Percentiles rank a stretch among this genome's conserved stretches.
These are phyloP conservation scores for Epinotia nisella DNA, from an alignment of 2,888 invertebrate genomes.

Conservation along the genomic window DNA sequence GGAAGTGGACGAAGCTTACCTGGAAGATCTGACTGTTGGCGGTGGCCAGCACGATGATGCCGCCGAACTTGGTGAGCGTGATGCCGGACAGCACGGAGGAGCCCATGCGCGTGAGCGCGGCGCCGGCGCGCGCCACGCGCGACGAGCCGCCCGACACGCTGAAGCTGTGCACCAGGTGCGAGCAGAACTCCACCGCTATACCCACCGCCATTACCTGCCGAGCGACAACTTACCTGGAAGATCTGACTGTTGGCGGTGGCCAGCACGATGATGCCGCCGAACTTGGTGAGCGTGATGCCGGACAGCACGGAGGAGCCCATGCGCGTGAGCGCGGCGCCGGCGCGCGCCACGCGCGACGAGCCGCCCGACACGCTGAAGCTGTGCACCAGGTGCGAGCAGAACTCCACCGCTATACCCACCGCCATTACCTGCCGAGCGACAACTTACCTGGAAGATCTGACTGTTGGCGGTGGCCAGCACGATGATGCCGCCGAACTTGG, in stretches of 20 bases:
- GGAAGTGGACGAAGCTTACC: constrained; percentile 59
- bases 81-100: constrained; percentile 98
- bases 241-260: constrained; percentile 99
- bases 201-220: constrained; percentile 96
- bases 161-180: constrained; percentile 97
- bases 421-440: constrained; percentile 90
- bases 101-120: constrained; percentile 95
- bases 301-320: constrained; percentile 99
- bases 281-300: constrained; percentile 99
- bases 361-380: constrained; percentile 93
- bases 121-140: constrained; percentile 90
- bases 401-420: constrained; percentile 99
- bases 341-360: constrained; percentile 89
- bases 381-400: constrained; percentile 98
- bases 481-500: constrained; percentile 98
- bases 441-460: constrained; percentile 94
- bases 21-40: constrained; percentile 99
- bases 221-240: constrained; percentile 87
- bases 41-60: constrained; percentile 97
- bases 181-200: constrained; percentile 99
- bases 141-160: constrained; percentile 89
- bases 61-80: constrained; percentile 98
- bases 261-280: constrained; percentile 98
- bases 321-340: constrained; percentile 92
- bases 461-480: constrained; percentile 98